Conservation (phyloP, 2,797 vertebrate genomes). For the Propithecus deckenii region DNA sequence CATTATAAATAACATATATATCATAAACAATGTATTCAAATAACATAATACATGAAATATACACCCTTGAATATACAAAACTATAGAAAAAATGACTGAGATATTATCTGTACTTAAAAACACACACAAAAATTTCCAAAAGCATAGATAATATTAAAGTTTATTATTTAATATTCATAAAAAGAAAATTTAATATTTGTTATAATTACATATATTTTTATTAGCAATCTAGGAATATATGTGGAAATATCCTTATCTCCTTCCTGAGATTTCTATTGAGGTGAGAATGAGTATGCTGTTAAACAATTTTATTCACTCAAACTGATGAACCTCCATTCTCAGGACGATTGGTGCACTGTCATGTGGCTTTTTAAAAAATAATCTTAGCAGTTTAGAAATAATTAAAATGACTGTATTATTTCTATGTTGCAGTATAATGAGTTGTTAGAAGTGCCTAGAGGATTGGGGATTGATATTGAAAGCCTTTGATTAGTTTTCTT, state of each 20-base stretch:
- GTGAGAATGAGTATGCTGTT: background rate
- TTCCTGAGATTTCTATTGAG: background rate
- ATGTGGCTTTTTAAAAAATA: slow-evolving; percentile 50
- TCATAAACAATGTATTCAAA: background rate
- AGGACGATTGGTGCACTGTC: background rate
- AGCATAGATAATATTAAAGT: background rate
- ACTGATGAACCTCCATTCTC: slow-evolving; percentile 51
- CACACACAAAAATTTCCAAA: background rate
- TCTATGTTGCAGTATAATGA: slow-evolving; percentile 29
- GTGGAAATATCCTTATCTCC: background rate
- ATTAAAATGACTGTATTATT: slow-evolving; percentile 61
- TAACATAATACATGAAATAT: background rate
- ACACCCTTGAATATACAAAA: background rate
- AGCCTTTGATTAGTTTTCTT: slow-evolving; percentile 52
- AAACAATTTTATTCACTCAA: background rate
- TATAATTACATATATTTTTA: background rate
- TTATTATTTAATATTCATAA: background rate
- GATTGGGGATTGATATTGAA: slow-evolving; percentile 22
- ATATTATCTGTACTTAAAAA: background rate
- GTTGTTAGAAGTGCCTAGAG: slow-evolving; percentile 37
- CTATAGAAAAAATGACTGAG: background rate
- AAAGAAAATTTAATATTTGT: background rate
- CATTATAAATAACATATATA: background rate
- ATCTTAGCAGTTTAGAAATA: slow-evolving; percentile 58
- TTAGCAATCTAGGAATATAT: background rate